Conservation (phyloP, 2,797 vertebrate genomes). For the Nasua narica region DNA sequence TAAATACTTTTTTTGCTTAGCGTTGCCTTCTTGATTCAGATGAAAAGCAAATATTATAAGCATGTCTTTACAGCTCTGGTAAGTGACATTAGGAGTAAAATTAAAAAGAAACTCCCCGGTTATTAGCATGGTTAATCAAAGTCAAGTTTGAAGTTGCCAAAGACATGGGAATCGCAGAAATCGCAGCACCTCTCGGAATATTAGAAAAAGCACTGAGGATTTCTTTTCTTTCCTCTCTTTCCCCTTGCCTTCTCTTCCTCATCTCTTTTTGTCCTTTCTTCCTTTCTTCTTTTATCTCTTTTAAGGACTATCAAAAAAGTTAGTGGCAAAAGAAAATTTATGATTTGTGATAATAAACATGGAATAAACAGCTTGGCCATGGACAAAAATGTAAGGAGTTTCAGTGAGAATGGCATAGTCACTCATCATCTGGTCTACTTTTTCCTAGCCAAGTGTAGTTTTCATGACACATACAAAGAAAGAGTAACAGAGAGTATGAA, state of each 20-base stretch:
- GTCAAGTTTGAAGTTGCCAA: slow-evolving; percentile 80
- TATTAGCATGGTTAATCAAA: slow-evolving; percentile 82
- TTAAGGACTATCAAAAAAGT: neutral
- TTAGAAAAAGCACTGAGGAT: slow-evolving; percentile 42
- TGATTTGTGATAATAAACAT: neutral
- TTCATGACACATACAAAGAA: neutral
- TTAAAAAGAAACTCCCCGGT: slow-evolving; percentile 74
- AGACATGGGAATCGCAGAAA: slow-evolving; percentile 70
- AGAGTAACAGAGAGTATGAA: neutral
- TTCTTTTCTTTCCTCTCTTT: neutral
- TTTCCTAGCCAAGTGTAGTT: neutral
- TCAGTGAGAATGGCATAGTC: neutral
- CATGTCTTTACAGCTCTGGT: slow-evolving; percentile 81
- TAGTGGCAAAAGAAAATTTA: neutral
- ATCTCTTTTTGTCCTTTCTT: accelerated
- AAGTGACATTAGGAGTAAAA: slow-evolving; percentile 78
- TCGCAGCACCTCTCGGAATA: slow-evolving; percentile 53
- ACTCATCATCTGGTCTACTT: neutral
- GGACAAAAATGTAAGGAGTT: neutral
- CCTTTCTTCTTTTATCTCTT: neutral
- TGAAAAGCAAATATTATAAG: slow-evolving; percentile 85
- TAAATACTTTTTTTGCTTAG: slow-evolving; percentile 85
- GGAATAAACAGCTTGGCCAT: neutral
- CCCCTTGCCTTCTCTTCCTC: too few species aligned
- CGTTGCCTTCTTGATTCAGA: slow-evolving; percentile 84